phyloP scores from a whole-genome alignment of 2,113 vertebrate genomes.

The Microcebus jonahi region DNA sequence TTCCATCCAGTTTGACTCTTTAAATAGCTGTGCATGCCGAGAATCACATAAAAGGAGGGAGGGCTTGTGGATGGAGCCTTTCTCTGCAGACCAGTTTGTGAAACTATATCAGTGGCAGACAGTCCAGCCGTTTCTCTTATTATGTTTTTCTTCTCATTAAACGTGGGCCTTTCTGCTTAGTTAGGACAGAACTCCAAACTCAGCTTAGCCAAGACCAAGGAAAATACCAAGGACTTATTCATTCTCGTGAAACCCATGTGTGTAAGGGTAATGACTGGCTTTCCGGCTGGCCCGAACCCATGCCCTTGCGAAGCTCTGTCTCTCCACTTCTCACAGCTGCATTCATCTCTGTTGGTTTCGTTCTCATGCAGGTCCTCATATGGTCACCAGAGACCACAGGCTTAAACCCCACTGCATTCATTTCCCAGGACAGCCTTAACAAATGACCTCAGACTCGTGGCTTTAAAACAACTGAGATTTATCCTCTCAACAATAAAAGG shows the following conservation, averaged over 20 bases:
- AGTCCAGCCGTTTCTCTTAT: neutral
- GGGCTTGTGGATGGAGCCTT: fast-evolving
- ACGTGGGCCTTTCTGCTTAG: neutral
- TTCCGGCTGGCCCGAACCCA: neutral
- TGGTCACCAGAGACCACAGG: neutral
- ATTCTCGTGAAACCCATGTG: neutral
- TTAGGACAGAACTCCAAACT: neutral
- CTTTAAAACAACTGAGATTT: neutral
- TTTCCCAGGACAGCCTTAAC: neutral
- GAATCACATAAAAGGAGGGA: fast-evolving
- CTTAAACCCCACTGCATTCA: neutral
- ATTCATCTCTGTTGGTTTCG: neutral
- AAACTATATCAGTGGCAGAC: neutral
- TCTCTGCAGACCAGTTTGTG: neutral
- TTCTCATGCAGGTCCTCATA: neutral
- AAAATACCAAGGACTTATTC: neutral
- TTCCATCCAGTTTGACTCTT: neutral
- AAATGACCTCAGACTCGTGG: neutral
- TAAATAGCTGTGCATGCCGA: neutral
- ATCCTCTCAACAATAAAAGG: neutral
- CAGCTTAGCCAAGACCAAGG: neutral
- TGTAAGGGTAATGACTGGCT: neutral
- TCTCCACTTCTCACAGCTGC: neutral
- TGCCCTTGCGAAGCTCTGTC: fast-evolving
- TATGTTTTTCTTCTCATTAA: neutral